phyloP scores from a whole-genome alignment of 2,113 vertebrate genomes.

The Vulpes lagopus region DNA sequence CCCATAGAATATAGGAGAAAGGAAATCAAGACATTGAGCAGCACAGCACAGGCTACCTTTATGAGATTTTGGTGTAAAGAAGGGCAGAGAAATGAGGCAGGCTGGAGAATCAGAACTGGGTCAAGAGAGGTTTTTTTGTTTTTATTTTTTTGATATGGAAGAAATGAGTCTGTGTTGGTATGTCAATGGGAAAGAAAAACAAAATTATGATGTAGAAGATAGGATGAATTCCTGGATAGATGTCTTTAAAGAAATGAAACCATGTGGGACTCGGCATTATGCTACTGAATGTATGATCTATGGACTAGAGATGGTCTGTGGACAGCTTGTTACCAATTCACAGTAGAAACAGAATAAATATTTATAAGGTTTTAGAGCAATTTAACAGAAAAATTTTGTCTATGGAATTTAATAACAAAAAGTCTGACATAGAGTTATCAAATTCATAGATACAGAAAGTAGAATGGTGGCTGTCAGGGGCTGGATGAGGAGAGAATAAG shows the following conservation, averaged over 20 bases:
- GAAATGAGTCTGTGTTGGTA: not conserved
- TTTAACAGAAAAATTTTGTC: not conserved
- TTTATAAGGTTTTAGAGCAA: not conserved
- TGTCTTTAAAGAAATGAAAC: not conserved
- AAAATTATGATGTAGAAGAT: not conserved
- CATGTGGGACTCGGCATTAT: not conserved
- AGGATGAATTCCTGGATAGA: not conserved
- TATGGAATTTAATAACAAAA: not conserved
- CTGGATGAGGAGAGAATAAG: not conserved
- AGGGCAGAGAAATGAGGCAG: not conserved
- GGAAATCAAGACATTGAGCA: not conserved
- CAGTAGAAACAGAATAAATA: not conserved
- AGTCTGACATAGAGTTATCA: not conserved
- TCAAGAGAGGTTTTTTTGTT: not conserved
- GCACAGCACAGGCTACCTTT: not conserved
- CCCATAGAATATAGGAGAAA: not conserved
- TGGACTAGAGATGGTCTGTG: not conserved
- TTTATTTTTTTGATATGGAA: slow-evolving; percentile 5
- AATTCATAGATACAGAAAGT: slow-evolving; percentile 9
- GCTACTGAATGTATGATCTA: not conserved
- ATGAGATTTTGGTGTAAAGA: not conserved
- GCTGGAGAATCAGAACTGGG: not conserved
- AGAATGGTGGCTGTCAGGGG: not conserved
- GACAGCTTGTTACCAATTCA: not conserved
- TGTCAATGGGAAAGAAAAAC: not conserved